Evolutionary conservation across 2,797 vertebrate genomes (phyloP), one percentile per base, ranked within the genome.

Genomic region (Botia kubotai): DNA sequence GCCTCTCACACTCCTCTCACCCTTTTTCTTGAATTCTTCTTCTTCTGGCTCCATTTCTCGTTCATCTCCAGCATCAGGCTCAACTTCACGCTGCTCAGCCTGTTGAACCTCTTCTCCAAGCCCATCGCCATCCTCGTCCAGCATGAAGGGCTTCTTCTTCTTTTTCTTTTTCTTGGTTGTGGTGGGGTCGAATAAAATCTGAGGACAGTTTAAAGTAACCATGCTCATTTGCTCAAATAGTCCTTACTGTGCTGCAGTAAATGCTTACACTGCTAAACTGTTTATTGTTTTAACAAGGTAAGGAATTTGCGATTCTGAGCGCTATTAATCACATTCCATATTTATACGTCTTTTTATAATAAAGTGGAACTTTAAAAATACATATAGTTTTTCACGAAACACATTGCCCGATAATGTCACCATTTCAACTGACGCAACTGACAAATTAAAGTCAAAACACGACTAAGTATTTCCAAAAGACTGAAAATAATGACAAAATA

Each of bases 101-200:
- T 91, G 91, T 79, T 94, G 95, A 1, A 91, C 91, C 89, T 96
- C 95, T 87, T 97, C 96, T n/a, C 75, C 46, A 21, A 55, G 0
- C 6, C 87, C 83, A 67, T 96, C 96, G 1, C 92, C 95, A 88
- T 96, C 95, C 83, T 96, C 96, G 87, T 97, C 95, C 83, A 95
- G 81, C 94, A 96, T 95, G 84, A 97, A 96, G 0, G 95, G 95
- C 95, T 90, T 89, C 89, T 96, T 96, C 95, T 96, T 96, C 92
- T 97, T 97, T 89, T 96, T 97, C 91, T 96, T 97, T 89, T 97
- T 97, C 87, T 95, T 96, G 86, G 92, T 93, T 93, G 96, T 96
- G 82, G 92, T 94, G 78, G 95, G 96, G 88, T 97, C 96, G 1
- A 97, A 97, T 90, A 97, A 96, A 94, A 96, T 96, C 96, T 96